phyloP scores from a whole-genome alignment of 2,888 invertebrate genomes.

The Thyatira batis region DNA sequence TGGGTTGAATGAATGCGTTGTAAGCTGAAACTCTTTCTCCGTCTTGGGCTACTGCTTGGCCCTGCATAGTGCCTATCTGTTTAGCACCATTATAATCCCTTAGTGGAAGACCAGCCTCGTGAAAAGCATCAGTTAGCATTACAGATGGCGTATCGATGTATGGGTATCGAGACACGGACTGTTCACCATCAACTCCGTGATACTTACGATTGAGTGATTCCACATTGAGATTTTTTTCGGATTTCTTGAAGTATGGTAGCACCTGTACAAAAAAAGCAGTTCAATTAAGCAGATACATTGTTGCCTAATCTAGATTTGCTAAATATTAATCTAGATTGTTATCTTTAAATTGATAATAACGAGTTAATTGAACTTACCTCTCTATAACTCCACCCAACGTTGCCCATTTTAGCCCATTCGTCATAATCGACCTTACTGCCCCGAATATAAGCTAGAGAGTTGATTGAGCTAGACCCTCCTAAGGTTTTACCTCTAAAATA shows the following conservation, averaged over 20 bases:
- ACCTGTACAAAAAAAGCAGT: constrained; percentile 56
- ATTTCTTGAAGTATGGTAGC: constrained; percentile 86
- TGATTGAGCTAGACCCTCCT: constrained; percentile 85
- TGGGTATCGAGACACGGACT: constrained; percentile 82
- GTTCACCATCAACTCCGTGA: constrained; percentile 83
- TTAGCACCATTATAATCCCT: constrained; percentile 79
- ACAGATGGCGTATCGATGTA: constrained; percentile 82
- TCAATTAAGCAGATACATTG: too few relatives aligned
- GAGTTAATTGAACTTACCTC: constrained; percentile 54
- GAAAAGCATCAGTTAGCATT: constrained; percentile 79
- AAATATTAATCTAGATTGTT: background rate
- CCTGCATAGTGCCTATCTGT: constrained; percentile 81
- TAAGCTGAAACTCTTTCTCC: constrained; percentile 84
- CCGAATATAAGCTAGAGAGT: constrained; percentile 83
- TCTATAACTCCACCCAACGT: constrained; percentile 83
- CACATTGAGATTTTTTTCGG: constrained; percentile 82
- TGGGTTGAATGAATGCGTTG: constrained; percentile 85
- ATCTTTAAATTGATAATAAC: background rate
- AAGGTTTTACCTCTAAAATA: constrained; percentile 81
- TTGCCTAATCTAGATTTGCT: too few relatives aligned
- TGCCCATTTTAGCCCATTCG: constrained; percentile 83
- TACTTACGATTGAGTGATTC: constrained; percentile 74
- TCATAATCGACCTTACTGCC: constrained; percentile 84
- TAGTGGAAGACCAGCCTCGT: constrained; percentile 81
- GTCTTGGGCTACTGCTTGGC: constrained; percentile 79